These are phyloP conservation scores for Condylura cristata DNA, from an alignment of 2,113 vertebrate genomes.

Conservation along the genomic window DNA sequence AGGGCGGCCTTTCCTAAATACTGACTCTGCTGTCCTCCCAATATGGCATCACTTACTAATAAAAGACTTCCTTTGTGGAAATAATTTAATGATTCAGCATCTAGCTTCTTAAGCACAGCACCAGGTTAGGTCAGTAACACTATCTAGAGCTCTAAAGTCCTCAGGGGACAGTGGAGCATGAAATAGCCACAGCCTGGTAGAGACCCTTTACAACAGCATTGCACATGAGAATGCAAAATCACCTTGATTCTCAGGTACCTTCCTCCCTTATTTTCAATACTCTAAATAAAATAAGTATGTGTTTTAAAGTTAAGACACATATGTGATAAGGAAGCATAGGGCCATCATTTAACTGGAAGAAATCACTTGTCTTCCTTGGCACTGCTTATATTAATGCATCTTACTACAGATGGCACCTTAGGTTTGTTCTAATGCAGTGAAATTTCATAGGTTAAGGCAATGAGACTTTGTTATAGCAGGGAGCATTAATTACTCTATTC, in stretches of 20 bases:
- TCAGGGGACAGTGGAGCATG: not conserved
- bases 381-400: not conserved
- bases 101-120: no score
- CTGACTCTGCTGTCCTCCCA: no score
- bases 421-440: slow-evolving; percentile 11
- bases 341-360: not conserved
- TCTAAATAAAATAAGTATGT: not conserved
- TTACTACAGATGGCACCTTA: not conserved
- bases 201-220: not conserved
- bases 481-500: slow-evolving; percentile 59
- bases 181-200: not conserved
- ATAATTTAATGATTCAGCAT: no score
- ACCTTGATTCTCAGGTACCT: not conserved
- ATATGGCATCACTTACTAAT: no score
- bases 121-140: no score
- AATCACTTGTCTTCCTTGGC: not conserved
- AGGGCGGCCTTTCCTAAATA: no score
- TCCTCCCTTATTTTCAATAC: not conserved
- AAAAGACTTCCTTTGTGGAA: no score
- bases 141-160: not conserved
- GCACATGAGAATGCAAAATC: not conserved
- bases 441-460: slow-evolving; percentile 1
- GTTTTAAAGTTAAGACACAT: slow-evolving; percentile 47
- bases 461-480: slow-evolving; percentile 45
- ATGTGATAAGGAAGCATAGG: not conserved